Evolutionary conservation across 2,888 invertebrate species (phyloP), one percentile per base, ranked within the genome.

Genomic region (Bembecia ichneumoniformis): DNA sequence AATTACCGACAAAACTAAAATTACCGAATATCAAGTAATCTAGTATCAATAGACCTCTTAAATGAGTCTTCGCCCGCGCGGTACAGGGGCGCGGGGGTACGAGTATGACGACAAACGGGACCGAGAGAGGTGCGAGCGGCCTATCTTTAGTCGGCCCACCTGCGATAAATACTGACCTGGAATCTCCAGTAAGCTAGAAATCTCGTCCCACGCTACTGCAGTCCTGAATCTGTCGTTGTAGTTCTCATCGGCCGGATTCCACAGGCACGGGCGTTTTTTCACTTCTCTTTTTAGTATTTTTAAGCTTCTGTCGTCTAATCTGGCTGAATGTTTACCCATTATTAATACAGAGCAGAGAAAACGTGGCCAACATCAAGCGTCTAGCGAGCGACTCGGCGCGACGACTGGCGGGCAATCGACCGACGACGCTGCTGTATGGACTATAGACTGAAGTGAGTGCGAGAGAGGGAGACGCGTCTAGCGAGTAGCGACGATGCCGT

Each of bases 131-230:
- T n/a, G n/a, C n/a, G n/a, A n/a, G n/a, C n/a, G n/a, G n/a, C n/a
- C n/a, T n/a, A n/a, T n/a, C n/a, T n/a, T n/a, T n/a, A n/a, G 7
- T 28, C 9, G 28, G 2, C 28, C 28, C 20, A 20, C 7, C 20
- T 28, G 28, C 3, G 5, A 13, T 40, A 44, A 44, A 44, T 5
- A 58, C 66, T 56, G 51, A 77, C 77, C 74, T 60, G 68, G 62
- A 46, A 68, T 44, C 14, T 66, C 52, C 51, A 75, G 45, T 44
- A 52, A 46, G 1, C 58, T 57, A 3, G 68, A 52, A 43, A 77
- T 66, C 43, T 72, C 63, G 15, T 53, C 56, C 78, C 78, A 79
- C 34, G 75, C 64, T 43, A 52, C 51, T 1, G 62, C 53, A 16
- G 64, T 51, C 15, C 54, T 52, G 17, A 53, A 58, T 49, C 71